Conservation (phyloP, 2,797 vertebrate species). For the Chloroceryle amazona region DNA sequence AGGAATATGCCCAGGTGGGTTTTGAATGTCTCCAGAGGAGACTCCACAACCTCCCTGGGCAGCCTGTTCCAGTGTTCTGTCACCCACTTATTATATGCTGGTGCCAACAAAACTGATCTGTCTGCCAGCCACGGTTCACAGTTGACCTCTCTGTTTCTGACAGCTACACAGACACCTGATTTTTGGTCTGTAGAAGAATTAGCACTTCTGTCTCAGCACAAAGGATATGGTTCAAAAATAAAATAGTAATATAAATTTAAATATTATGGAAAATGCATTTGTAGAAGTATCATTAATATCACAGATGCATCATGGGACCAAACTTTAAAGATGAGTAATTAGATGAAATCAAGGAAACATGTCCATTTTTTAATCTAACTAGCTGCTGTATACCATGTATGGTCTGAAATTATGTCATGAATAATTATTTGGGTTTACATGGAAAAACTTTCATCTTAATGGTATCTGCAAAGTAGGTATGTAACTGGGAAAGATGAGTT, state of each 20-base stretch:
- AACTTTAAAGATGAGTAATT: neutral
- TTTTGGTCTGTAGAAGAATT: neutral
- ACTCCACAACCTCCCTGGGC: no score
- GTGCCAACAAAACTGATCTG: neutral
- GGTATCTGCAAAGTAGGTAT: neutral
- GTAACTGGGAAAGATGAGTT: neutral
- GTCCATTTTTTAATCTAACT: neutral
- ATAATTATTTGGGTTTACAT: neutral
- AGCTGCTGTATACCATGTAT: neutral
- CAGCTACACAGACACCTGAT: neutral
- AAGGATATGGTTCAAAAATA: neutral
- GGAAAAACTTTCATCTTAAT: neutral
- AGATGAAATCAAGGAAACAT: neutral
- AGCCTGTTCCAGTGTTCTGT: no score
- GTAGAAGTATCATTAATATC: neutral
- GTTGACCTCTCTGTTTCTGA: neutral
- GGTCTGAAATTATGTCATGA: neutral
- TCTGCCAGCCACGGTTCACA: neutral
- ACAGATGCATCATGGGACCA: neutral
- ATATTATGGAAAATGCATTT: neutral
- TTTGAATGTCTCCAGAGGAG: no score
- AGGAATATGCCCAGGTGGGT: no score
- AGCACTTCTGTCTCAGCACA: neutral
- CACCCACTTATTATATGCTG: neutral
- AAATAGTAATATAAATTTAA: neutral